Percentiles rank a stretch among this genome's conserved stretches.
These are phyloP conservation scores for Acromyrmex heyeri DNA, from an alignment of 1,140 invertebrate species.

Conservation along the genomic window DNA sequence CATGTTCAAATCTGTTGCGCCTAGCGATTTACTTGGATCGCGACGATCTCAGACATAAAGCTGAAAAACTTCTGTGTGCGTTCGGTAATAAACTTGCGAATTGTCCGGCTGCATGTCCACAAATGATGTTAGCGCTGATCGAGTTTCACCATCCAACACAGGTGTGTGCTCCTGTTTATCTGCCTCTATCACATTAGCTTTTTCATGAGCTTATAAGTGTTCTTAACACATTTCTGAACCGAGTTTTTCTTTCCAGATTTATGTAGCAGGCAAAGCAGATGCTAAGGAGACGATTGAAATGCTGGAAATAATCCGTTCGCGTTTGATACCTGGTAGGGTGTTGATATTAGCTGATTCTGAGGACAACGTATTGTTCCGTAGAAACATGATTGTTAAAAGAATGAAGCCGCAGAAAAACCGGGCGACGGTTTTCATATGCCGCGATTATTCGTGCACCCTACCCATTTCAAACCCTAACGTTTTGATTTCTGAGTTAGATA, in stretches of 20 bases:
- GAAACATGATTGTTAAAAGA: slow-evolving; percentile 80
- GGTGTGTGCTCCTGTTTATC: slow-evolving; percentile 81
- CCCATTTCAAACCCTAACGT: slow-evolving; percentile 86
- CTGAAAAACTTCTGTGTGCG: slow-evolving; percentile 88
- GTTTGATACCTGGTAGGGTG: slow-evolving; percentile 91
- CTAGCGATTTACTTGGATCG: slow-evolving; percentile 90
- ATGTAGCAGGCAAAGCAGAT: slow-evolving; percentile 89
- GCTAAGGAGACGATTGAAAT: slow-evolving; percentile 90
- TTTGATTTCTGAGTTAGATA: slow-evolving; percentile 78
- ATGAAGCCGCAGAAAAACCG: slow-evolving; percentile 86
- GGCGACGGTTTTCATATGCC: slow-evolving; percentile 89
- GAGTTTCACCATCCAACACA: slow-evolving; percentile 90
- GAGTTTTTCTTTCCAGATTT: slow-evolving; percentile 87
- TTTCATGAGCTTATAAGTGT: not conserved
- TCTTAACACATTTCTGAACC: not conserved
- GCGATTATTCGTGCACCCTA: not conserved
- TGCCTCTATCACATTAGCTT: not conserved
- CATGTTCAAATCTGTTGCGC: slow-evolving; percentile 93
- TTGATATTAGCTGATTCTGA: slow-evolving; percentile 90
- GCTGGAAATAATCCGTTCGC: slow-evolving; percentile 89
- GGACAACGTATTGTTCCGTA: slow-evolving; percentile 76
- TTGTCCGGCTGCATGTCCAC: slow-evolving; percentile 91
- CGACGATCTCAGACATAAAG: slow-evolving; percentile 88
- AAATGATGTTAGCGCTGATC: slow-evolving; percentile 93
- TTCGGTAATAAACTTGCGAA: slow-evolving; percentile 88